Evolutionary conservation across 2,113 vertebrate genomes (phyloP), one percentile per base, ranked within the genome.

Genomic region (Urocitellus parryii): DNA sequence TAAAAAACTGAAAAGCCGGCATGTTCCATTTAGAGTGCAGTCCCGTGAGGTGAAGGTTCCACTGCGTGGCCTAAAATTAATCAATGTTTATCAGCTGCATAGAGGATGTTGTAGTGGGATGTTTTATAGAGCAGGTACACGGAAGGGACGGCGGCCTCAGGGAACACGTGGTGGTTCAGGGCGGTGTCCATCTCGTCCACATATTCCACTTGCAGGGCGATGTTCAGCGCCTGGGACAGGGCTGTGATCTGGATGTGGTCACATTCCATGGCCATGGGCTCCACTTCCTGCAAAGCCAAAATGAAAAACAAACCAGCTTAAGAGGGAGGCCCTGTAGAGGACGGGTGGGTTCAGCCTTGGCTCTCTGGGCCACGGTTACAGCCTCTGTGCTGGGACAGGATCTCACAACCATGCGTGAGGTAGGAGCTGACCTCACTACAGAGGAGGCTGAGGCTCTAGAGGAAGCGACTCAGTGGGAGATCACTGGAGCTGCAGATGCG

Each of bases 181-280:
- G 97, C 96, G 0, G 93, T 98, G 20, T 98, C 98, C 6, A 94
- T 96, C 94, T 97, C 98, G 65, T 98, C 99, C 98, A 98, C 97
- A 0, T 98, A 99, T 70, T 98, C 99, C 16, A 99, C 98, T 91
- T 99, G 98, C 8, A 98, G 98, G 96, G 98, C 97, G 8, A 99
- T 90, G 61, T 97, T 98, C 96, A 99, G 95, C 0, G 99, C 99
- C 90, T 99, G 98, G 1, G 98, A 98, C 94, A 99, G 97, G 70
- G 99, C 99, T 0, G 98, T 98, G 96, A 99, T 99, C 97, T 99
- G 98, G 96, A 99, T 98, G 13, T 98, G 98, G 79, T 99, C 98
- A 61, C 99, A 98, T 90, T 99, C 98, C 96, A 98, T 97, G 1
- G 98, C 98, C 98, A 99, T 99, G 80, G 97, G 96, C 97, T 99